These are phyloP conservation scores for Ennomos erosarius DNA, from an alignment of 2,888 invertebrate species.

Conservation along the genomic window DNA sequence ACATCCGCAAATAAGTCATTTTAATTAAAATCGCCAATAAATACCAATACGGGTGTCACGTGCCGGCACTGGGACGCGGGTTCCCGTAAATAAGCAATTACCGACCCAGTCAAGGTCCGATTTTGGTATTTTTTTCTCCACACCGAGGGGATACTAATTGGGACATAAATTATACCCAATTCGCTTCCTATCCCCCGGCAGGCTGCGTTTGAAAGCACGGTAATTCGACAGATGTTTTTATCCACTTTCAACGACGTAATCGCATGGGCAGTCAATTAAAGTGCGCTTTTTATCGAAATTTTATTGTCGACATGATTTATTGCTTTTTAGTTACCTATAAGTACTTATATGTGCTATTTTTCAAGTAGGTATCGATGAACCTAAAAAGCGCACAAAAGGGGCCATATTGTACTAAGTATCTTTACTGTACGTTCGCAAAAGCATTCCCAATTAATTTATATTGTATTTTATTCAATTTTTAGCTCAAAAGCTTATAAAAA, in stretches of 20 bases:
- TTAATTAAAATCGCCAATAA: conserved; percentile 51
- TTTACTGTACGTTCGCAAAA: conserved; percentile 14
- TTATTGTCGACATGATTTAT: conserved; percentile 26
- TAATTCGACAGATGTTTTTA: conserved; percentile 50
- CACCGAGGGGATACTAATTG: conserved; percentile 62
- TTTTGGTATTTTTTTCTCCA: conserved; percentile 60
- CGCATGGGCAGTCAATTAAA: conserved; percentile 34
- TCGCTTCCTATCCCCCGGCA: conserved; percentile 54
- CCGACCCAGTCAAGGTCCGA: conserved; percentile 56
- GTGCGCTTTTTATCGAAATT: conserved; percentile 23
- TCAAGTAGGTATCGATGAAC: too few relatives aligned
- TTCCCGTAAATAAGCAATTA: conserved; percentile 70
- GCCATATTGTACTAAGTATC: too few relatives aligned
- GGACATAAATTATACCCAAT: conserved; percentile 67
- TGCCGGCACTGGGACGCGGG: conserved; percentile 30
- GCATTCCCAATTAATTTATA: conserved; percentile 42
- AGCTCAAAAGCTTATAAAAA: conserved; percentile 40
- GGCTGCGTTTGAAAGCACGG: conserved; percentile 47
- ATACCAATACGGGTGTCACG: conserved; percentile 47
- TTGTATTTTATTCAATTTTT: conserved; percentile 53
- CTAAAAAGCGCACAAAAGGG: conserved; percentile 38
- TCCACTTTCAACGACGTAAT: conserved; percentile 26
- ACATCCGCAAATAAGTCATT: conserved; percentile 27
- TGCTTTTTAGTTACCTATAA: conserved; percentile 3
- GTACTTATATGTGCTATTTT: too few relatives aligned